Conservation (phyloP, 2,888 invertebrate species). For the Pseudolycoriella hygida region DNA sequence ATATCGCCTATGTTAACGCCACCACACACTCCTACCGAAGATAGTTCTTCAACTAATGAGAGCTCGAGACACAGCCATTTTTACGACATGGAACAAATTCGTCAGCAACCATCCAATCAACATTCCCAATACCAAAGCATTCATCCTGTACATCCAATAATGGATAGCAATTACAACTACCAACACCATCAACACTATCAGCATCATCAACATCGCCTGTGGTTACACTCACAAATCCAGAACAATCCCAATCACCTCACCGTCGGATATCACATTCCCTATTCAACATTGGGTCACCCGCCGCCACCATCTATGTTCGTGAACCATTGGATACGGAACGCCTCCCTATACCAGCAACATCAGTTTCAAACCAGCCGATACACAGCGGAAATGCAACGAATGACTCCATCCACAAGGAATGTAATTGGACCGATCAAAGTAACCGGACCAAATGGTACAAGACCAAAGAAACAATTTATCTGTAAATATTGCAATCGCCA, state of each 20-base stretch:
- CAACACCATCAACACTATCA: constrained; percentile 24
- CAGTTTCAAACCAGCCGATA: constrained; percentile 11
- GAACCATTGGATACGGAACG: constrained; percentile 58
- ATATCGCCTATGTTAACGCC: constrained; percentile 46
- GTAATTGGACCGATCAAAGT: constrained; percentile 35
- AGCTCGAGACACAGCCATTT: constrained; percentile 14
- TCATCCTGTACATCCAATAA: constrained; percentile 36
- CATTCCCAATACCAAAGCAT: constrained; percentile 7
- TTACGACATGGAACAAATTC: constrained; percentile 12
- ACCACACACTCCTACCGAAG: constrained; percentile 53
- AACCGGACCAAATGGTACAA: constrained; percentile 36
- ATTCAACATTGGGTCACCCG: constrained; percentile 30
- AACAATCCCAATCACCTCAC: constrained; percentile 7
- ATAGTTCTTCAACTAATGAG: constrained; percentile 10
- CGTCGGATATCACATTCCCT: constrained; percentile 13
- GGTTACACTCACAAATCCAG: constrained; percentile 14
- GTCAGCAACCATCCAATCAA: not conserved
- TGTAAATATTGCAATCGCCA: constrained; percentile 95
- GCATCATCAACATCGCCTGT: constrained; percentile 13
- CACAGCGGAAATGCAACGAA: constrained; percentile 13
- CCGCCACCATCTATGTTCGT: constrained; percentile 43
- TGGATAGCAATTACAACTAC: constrained; percentile 24
- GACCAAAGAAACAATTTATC: constrained; percentile 77
- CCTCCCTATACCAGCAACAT: constrained; percentile 44
- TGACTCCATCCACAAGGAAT: constrained; percentile 33